Evolutionary conservation across 2,113 vertebrate species (phyloP), one percentile per base, ranked within the genome.

Genomic region (Megaleporinus macrocephalus): DNA sequence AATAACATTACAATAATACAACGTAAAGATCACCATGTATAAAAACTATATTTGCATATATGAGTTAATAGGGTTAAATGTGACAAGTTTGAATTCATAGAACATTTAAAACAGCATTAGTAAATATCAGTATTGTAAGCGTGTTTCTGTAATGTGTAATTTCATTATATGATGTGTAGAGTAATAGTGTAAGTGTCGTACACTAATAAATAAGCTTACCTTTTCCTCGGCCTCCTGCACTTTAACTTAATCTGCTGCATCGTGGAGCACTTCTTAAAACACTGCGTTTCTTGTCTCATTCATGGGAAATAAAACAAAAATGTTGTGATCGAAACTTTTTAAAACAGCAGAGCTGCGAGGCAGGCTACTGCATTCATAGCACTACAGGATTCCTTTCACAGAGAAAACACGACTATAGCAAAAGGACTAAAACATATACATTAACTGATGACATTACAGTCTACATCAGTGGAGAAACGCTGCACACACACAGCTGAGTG

Each of bases 171-270:
- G 9, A 9, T 4, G 36, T 36, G 36, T 36, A 36, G 36, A 36
- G 36, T 36, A 36, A 36, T 7, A 36, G 3, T 36, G 36, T n/a
- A n/a, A n/a, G n/a, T 36, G 36, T 36, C 36, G 3, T 36, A 7
- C 36, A n/a, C n/a, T n/a, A n/a, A n/a, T n/a, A n/a, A n/a, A n/a
- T n/a, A n/a, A 65, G 63, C 79, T 74, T 81, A 81, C 79, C 79
- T 65, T 80, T 6, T 63, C 71, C 36, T 73, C 41, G 14, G 33
- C 22, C 16, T 70, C 68, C 49, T 55, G 41, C 36, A 49, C 33
- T 70, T 70, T 70, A 70, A 68, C 16, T 57, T 57, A 22, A 1
- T 1, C 20, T 71, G 29, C 24, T 14, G 16, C 10, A 13, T 55
- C 27, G 13, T 41, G 20, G 9, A 70, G 26, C 41, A 27, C 55